Percentiles rank a stretch among this genome's conserved stretches.
These are phyloP conservation scores for Ameiurus melas DNA, from an alignment of 2,113 vertebrate genomes.

Conservation along the genomic window DNA sequence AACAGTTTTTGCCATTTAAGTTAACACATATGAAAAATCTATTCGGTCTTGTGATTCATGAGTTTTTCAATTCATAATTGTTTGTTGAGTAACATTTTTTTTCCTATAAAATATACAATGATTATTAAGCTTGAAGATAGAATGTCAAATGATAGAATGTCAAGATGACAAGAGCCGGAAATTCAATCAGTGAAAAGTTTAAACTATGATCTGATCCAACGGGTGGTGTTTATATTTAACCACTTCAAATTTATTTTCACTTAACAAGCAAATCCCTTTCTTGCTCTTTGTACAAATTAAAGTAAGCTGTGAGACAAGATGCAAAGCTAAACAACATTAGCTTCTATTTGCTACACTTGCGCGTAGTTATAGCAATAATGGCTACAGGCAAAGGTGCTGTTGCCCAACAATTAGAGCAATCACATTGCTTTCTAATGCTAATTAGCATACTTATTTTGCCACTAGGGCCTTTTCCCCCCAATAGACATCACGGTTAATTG, in stretches of 20 bases:
- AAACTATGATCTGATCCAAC: not conserved
- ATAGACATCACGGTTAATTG: slow-evolving; percentile 54
- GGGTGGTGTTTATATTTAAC: not conserved
- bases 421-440: slow-evolving; percentile 30
- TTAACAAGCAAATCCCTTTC: not conserved
- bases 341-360: slow-evolving; percentile 12
- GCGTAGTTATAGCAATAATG: slow-evolving; percentile 5
- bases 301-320: not conserved
- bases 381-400: slow-evolving; percentile 18
- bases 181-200: not conserved
- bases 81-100: not conserved
- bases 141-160: not conserved
- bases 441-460: slow-evolving; percentile 45
- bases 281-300: not conserved
- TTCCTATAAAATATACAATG: not conserved
- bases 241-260: not conserved
- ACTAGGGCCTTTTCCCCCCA: slow-evolving; percentile 37
- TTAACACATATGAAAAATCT: not conserved
- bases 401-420: slow-evolving; percentile 39
- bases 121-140: not conserved
- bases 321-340: slow-evolving; percentile 25
- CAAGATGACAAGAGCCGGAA: not conserved
- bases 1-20: not conserved
- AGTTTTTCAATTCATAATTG: no score
- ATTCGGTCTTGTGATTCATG: not conserved